These are phyloP conservation scores for Harpagus bidentatus DNA, from an alignment of 2,113 vertebrate species.

Conservation along the genomic window DNA sequence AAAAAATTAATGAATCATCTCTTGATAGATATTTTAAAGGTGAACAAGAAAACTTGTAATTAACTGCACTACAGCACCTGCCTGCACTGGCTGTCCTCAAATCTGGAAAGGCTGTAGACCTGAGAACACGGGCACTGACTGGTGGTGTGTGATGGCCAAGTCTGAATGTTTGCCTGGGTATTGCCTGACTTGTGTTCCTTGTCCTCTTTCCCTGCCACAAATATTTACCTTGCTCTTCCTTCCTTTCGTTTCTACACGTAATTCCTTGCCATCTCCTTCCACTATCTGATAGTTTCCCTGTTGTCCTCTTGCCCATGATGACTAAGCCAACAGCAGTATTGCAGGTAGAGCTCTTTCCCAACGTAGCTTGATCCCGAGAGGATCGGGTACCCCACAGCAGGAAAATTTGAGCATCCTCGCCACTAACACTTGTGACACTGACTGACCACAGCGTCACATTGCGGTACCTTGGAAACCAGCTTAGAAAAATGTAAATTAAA, in stretches of 20 bases:
- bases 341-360: not conserved
- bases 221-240: not conserved
- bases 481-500: not conserved
- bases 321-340: not conserved
- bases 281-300: not conserved
- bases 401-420: not conserved
- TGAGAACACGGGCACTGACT: not conserved
- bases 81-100: not conserved
- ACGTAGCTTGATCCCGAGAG: not conserved
- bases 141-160: not conserved
- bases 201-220: not conserved
- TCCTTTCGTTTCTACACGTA: not conserved
- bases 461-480: not conserved
- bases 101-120: not conserved
- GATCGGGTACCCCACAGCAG: not conserved
- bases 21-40: not conserved
- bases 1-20: not conserved
- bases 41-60: not conserved
- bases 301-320: not conserved
- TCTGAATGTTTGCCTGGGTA: not conserved
- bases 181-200: not conserved
- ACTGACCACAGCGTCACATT: accelerated
- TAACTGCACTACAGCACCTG: not conserved
- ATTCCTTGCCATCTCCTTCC: not conserved
- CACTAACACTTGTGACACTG: not conserved